Evolutionary conservation across 1,140 invertebrate species (phyloP).

Genomic region (Drosophila willistoni): DNA sequence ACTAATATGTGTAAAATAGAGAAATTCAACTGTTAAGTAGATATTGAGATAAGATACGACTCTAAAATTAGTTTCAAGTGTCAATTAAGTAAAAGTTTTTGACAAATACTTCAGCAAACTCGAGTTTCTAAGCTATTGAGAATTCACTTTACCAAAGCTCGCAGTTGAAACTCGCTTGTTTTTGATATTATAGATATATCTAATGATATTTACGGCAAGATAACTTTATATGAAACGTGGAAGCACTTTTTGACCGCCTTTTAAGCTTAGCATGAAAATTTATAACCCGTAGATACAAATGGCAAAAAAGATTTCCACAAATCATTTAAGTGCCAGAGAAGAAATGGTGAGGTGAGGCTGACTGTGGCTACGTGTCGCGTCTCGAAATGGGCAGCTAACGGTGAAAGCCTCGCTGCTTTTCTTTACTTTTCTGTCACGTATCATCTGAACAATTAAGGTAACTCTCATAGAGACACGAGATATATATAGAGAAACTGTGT

Average conservation of each 20-base stretch:
- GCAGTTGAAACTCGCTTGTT: too few species aligned
- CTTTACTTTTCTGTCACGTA: conserved; percentile 46
- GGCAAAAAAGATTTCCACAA: conserved; percentile 10
- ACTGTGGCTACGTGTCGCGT: conserved; percentile 3
- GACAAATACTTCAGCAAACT: too few species aligned
- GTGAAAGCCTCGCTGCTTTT: conserved; percentile 6
- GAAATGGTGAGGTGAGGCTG: too few species aligned
- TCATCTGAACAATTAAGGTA: conserved; percentile 53
- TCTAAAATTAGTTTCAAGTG: too few species aligned
- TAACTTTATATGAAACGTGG: conserved; percentile 34
- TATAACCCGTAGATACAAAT: conserved; percentile 38
- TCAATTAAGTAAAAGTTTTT: too few species aligned
- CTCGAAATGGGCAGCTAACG: conserved; percentile 6
- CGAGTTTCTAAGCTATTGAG: too few species aligned
- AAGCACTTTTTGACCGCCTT: neutral
- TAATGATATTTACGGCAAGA: neutral
- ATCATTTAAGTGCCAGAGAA: neutral
- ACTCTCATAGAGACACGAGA: conserved; percentile 22
- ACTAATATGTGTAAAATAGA: neutral
- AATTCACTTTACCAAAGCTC: too few species aligned
- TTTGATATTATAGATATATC: too few species aligned
- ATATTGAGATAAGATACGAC: too few species aligned
- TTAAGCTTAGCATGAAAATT: conserved; percentile 8
- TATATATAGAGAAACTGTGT: conserved; percentile 39
- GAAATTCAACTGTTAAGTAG: too few species aligned